Base-by-base conservation (phyloP, 2,797 vertebrate species). In the Octomys mimax region DNA sequence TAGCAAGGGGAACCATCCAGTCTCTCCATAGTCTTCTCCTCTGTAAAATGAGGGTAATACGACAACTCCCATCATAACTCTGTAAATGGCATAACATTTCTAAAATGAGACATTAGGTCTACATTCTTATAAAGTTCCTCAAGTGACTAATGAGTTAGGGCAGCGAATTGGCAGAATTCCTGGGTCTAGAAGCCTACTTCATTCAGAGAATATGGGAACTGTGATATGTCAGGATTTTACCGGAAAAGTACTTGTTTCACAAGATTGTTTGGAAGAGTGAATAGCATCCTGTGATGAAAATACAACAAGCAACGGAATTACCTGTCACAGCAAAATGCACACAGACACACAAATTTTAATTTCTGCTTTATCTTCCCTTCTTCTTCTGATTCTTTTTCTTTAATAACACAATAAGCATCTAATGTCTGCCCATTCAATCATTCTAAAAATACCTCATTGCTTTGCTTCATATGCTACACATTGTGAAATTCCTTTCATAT, bases 381-480 rank as follows among this genome's bases (percentile, higher is more conserved):
- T 49, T 46, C 59, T 75, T 86, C 8, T 75, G 42, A 87, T 78
- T 49, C 33, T 70, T 70, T 5, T 57, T 94, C 42, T 86, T 64
- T 39, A n/a, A 59, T 16, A 80, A 80, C 6, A 70, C 6, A 70
- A n/a, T 3, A 49, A 52, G 49, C 0, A 54, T 77, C 12, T 57
- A 75, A 16, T 54, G 52, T 18, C 87, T 31, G 3, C 31, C 31
- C 46, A 78, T 46, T 80, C 2, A 21, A 9, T 92, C 78, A 49
- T 39, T 95, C 57, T 89, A 33, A 8, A 92, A 92, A 91, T 13
- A 31, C 10, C 1, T 82, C 61, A 78, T 66, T n/a, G 31, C 11
- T 94, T 96, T 88, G 77, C 83, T 66, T 96, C 57, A 24, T 8
- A 31, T 61, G 73, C 94, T 39, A 52, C 13, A 26, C 42, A n/a